These are phyloP conservation scores for Sphaerodactylus townsendi DNA, from an alignment of 2,113 vertebrate genomes.

Conservation along the genomic window DNA sequence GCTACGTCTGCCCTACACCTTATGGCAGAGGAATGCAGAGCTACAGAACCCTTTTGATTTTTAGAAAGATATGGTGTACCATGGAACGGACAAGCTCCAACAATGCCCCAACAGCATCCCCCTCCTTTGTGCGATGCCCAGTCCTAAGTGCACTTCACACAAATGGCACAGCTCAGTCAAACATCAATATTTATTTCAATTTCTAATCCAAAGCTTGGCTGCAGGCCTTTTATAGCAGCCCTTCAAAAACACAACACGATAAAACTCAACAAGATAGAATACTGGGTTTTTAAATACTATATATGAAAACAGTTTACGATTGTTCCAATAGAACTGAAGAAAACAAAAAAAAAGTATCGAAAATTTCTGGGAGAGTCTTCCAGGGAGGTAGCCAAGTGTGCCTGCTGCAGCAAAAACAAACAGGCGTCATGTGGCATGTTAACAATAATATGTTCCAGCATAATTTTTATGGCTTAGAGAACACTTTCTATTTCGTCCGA, in stretches of 20 bases:
- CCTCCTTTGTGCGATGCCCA: background rate
- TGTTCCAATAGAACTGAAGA: background rate
- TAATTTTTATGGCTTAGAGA: too few relatives aligned
- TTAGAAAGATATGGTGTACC: background rate
- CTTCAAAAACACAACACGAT: background rate
- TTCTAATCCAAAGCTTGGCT: background rate
- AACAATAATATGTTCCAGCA: too few relatives aligned
- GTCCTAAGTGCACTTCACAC: background rate
- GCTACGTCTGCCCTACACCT: background rate
- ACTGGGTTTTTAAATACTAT: background rate
- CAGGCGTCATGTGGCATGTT: too few relatives aligned
- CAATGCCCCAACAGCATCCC: background rate
- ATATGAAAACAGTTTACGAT: constrained; percentile 1
- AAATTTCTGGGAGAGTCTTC: background rate
- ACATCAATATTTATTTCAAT: background rate
- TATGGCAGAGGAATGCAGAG: background rate
- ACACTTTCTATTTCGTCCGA: too few relatives aligned
- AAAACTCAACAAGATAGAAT: background rate
- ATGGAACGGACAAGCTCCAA: background rate
- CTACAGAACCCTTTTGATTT: background rate
- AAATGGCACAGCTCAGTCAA: background rate
- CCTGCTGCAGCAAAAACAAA: too few relatives aligned
- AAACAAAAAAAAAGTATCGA: background rate
- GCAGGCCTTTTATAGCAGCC: background rate
- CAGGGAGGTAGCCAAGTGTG: background rate